A percentile compares a stretch with the other conserved stretches of the same genome.
Conservation (phyloP, 2,797 vertebrate species). For the Sebastiscus albofasciatus region DNA sequence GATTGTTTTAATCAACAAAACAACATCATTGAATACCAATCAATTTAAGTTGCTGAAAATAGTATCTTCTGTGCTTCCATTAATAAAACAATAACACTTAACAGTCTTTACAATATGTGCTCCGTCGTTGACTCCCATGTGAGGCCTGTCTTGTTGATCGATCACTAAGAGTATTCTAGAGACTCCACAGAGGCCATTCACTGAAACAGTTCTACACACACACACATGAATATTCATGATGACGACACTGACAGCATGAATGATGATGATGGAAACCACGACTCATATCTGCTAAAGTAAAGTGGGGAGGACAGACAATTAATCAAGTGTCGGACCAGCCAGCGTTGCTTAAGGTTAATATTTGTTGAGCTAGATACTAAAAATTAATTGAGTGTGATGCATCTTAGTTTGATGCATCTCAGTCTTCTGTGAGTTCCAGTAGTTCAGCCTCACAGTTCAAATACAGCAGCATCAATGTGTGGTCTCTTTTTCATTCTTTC, state of each 20-base stretch:
- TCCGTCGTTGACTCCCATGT: background rate
- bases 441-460: background rate
- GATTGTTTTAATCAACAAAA: background rate
- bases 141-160: background rate
- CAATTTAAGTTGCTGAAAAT: background rate
- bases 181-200: background rate
- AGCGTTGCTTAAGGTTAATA: background rate
- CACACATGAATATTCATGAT: conserved; percentile 16
- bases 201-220: background rate
- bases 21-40: background rate
- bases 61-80: background rate
- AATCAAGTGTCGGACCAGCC: background rate
- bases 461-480: fast-evolving
- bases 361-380: background rate
- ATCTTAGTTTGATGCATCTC: background rate
- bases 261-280: background rate
- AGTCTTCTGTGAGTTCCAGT: background rate
- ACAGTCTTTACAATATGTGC: background rate
- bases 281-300: background rate
- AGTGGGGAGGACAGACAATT: background rate
- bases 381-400: background rate
- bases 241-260: background rate
- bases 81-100: background rate
- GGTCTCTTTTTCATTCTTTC: background rate
- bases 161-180: background rate